Evolutionary conservation across 2,888 invertebrate species (phyloP), one percentile per base, ranked within the genome.

Genomic region (Nomada ruficornis): DNA sequence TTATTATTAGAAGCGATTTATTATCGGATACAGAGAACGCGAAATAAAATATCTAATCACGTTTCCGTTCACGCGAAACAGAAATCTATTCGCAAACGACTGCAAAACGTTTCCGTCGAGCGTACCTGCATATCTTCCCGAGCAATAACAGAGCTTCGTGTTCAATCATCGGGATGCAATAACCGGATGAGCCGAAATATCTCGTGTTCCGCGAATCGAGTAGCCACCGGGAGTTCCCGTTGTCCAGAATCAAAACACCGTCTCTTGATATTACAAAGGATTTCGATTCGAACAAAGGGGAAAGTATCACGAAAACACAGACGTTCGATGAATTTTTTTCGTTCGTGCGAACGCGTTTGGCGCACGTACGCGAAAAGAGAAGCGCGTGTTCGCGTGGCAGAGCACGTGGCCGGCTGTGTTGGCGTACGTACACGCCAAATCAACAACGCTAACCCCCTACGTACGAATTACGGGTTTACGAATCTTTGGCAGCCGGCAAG

Each of bases 401-500:
- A 67, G 80, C 88, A 88, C 88, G 89, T 89, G 88, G 89, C 88
- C 55, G 76, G 74, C 77, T 87, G 55, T 86, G 89, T 91, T 90
- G 91, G 91, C 91, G 87, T 90, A 89, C 57, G 47, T 26, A 20
- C 20, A 57, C 89, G 89, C 89, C 90, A 86, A 85, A 90, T 89
- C 91, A 90, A 90, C 91, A 89, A 90, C 89, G 88, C 88, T 88
- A 84, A 57, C 83, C 85, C 88, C 85, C 86, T 83, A 85, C 88
- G 83, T 87, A 84, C 88, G 88, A 88, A 88, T 89, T 86, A 86
- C 88, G 86, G 89, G 83, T 89, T 89, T 89, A 86, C 90, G 89
- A 88, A 91, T 91, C 89, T 91, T 91, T 90, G 91, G 90, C 91
- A 90, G 87, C 88, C 80, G 80, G 76, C 88, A 83, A 80, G 84